phyloP scores from a whole-genome alignment of 2,888 invertebrate species.

The Agonum fuliginosum region DNA sequence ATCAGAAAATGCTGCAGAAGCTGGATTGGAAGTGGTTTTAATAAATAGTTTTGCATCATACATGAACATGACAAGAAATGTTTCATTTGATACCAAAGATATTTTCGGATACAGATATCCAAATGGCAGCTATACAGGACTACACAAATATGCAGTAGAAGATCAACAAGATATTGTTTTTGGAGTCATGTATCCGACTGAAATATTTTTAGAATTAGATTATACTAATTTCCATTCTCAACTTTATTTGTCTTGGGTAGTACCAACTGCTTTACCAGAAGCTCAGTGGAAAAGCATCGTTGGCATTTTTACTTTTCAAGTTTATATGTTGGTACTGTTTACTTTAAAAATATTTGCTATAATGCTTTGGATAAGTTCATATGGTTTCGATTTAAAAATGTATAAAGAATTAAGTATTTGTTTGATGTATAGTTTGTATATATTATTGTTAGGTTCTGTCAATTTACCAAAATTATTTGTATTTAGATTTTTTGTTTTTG shows the following conservation, averaged over 20 bases:
- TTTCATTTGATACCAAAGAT: not conserved
- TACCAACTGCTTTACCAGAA: conserved; percentile 39
- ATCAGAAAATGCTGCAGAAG: not conserved
- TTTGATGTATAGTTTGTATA: not conserved
- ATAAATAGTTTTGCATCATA: not conserved
- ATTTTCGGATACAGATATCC: not conserved
- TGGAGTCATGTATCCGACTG: not conserved
- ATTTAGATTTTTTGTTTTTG: not conserved
- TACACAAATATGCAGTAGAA: not conserved
- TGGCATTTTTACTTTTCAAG: not conserved
- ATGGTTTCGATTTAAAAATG: not conserved
- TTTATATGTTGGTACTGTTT: not conserved
- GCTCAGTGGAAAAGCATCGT: conserved; percentile 24
- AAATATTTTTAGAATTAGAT: not conserved
- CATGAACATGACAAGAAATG: conserved; percentile 3
- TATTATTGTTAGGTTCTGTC: not conserved
- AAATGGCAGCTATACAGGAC: not conserved
- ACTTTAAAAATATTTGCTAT: not conserved
- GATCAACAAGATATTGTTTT: not conserved
- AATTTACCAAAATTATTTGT: not conserved
- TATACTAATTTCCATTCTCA: not conserved
- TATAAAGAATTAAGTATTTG: not conserved
- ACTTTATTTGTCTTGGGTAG: not conserved
- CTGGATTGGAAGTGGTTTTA: not conserved
- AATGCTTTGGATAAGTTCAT: not conserved